Base-by-base conservation (phyloP, 2,888 invertebrate species). In the Hemistola chrysoprasaria region DNA sequence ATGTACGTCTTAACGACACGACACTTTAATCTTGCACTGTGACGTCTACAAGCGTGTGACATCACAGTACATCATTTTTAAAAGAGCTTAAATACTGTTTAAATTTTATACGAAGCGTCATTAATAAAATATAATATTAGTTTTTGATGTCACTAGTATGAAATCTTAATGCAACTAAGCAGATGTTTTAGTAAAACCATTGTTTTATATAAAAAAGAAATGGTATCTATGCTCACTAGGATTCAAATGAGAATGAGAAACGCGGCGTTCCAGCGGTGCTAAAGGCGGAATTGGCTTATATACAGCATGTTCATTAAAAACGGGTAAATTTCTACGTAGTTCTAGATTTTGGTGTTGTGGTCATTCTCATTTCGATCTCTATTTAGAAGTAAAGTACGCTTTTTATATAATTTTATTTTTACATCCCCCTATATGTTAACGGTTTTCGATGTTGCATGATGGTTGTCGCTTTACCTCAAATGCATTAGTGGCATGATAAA, bases 1-100 rank as follows among this genome's bases (percentile, higher is more conserved):
- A 97, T 91, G 92, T 97, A 92, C 96, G 96, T 83, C 37, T 16
- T 16, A n/a, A n/a, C n/a, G n/a, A n/a, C n/a, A n/a, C n/a, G n/a
- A n/a, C n/a, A n/a, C n/a, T n/a, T n/a, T n/a, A n/a, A n/a, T n/a
- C n/a, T n/a, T n/a, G n/a, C n/a, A n/a, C n/a, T n/a, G n/a, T n/a
- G n/a, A n/a, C n/a, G n/a, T n/a, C n/a, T n/a, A n/a, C n/a, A n/a
- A n/a, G n/a, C n/a, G n/a, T 16, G 16, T 16, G 16, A 16, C 16
- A 2, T 16, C 16, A 16, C 4, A 4, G 2, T 16, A 4, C 16
- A 16, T 2, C 16, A n/a, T n/a, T n/a, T 16, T 3, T 4, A 4
- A 16, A 3, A 3, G 16, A 16, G 16, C 16, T 16, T 16, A 16
- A 16, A 16, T 16, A 16, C 16, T 16, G 16, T 16, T 16, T 16